These are phyloP conservation scores for Micropoecilia bifurca DNA, from an alignment of 2,797 vertebrate genomes.

Conservation along the genomic window DNA sequence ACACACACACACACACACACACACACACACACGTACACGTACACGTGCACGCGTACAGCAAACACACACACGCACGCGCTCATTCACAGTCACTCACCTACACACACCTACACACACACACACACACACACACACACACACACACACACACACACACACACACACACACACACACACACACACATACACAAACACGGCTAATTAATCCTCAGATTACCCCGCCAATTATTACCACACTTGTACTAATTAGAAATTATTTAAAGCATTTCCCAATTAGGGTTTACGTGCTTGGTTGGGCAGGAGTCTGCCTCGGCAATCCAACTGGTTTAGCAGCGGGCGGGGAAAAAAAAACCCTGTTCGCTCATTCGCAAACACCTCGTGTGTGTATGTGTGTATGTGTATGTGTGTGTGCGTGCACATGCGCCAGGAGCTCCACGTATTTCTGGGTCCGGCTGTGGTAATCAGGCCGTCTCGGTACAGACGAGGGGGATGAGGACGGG, in stretches of 20 bases:
- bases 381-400: background rate
- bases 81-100: conserved; percentile 71
- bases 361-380: conserved; percentile 47
- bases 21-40: conserved; percentile 56
- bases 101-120: background rate
- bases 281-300: conserved; percentile 83
- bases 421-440: conserved; percentile 25
- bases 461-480: conserved; percentile 74
- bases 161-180: conserved; percentile 28
- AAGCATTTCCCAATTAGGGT: conserved; percentile 91
- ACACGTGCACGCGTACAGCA: conserved; percentile 30
- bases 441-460: conserved; percentile 67
- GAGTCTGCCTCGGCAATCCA: conserved; percentile 89
- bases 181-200: conserved; percentile 81
- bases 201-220: conserved; percentile 90
- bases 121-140: conserved; percentile 52
- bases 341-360: conserved; percentile 16
- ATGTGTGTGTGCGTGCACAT: background rate
- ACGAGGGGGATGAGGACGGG: conserved; percentile 67
- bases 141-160: conserved; percentile 60
- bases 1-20: conserved; percentile 51
- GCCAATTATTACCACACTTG: conserved; percentile 93
- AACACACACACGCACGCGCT: conserved; percentile 51
- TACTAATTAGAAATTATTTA: conserved; percentile 94
- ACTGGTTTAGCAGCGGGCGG: conserved; percentile 65